A percentile compares a stretch with the other conserved stretches of the same genome.
Conservation (phyloP, 1,140 invertebrate species). For the Zaprionus ornatus region DNA sequence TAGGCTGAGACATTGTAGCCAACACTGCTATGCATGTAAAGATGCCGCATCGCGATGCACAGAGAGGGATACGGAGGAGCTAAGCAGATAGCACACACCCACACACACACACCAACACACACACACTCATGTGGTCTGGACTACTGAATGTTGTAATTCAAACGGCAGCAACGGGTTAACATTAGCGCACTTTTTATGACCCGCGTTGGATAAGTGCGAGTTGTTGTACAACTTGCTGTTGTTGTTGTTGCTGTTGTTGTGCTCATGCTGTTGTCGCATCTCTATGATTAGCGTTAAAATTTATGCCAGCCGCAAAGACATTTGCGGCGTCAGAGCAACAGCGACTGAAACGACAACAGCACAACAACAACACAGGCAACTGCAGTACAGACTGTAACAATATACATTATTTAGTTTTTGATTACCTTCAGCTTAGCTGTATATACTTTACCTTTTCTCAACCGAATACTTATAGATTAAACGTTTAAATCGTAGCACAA, state of each 20-base stretch:
- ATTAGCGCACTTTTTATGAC: conserved; percentile 79
- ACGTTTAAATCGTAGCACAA: not conserved
- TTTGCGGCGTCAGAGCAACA: conserved; percentile 45
- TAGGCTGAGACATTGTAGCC: conserved; percentile 44
- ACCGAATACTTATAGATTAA: not conserved
- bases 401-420: not conserved
- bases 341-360: conserved; percentile 25
- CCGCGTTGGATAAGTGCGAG: conserved; percentile 61
- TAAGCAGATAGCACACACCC: conserved; percentile 25
- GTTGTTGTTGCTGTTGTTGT: conserved; percentile 1
- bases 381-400: not conserved
- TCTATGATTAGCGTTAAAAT: conserved; percentile 75
- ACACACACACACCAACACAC: conserved; percentile 26
- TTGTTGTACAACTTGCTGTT: conserved; percentile 33
- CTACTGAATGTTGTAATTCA: conserved; percentile 68
- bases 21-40: conserved; percentile 21
- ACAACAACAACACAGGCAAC: not conserved
- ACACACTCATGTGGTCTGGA: conserved; percentile 13
- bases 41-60: conserved; percentile 7
- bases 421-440: not conserved
- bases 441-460: not conserved
- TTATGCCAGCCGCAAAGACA: conserved; percentile 70
- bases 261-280: conserved; percentile 43
- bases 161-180: conserved; percentile 74
- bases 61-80: not conserved